Conservation (phyloP, 2,113 vertebrate genomes). For the Leucopsar rothschildi region DNA sequence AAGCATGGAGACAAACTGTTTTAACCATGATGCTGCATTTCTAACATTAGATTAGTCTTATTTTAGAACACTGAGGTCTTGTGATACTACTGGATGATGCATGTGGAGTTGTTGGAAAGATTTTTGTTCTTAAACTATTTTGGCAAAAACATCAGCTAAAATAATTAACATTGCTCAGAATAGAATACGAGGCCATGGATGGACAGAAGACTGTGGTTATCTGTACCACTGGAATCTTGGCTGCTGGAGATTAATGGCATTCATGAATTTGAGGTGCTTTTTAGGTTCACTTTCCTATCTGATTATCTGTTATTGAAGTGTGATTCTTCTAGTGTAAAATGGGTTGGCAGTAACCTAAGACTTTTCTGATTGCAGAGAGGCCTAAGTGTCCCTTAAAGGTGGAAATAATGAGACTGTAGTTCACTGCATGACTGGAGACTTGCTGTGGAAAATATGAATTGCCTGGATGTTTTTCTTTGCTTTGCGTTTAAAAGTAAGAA, state of each 20-base stretch:
- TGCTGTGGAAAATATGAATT: not conserved
- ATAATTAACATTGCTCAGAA: not conserved
- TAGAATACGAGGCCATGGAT: rapidly evolving
- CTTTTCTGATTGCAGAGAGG: not conserved
- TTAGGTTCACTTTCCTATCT: not conserved
- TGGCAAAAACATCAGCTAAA: not conserved
- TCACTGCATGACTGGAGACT: not conserved
- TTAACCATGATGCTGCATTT: not conserved
- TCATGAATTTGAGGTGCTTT: not conserved
- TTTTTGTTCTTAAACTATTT: not conserved
- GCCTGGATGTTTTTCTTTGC: not conserved
- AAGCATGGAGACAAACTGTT: not conserved
- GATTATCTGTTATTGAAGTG: not conserved
- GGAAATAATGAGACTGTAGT: not conserved
- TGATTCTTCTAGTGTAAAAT: not conserved
- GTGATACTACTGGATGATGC: not conserved
- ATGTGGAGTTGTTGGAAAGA: not conserved
- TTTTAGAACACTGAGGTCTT: not conserved
- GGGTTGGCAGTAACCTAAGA: not conserved
- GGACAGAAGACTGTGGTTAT: not conserved
- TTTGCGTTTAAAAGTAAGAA: not conserved
- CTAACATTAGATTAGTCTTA: constrained; percentile 2
- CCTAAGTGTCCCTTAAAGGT: not conserved
- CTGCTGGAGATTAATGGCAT: not conserved
- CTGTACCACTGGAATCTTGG: not conserved